Base-by-base conservation (phyloP, 2,797 vertebrate genomes). In the Peromyscus melanophrys region DNA sequence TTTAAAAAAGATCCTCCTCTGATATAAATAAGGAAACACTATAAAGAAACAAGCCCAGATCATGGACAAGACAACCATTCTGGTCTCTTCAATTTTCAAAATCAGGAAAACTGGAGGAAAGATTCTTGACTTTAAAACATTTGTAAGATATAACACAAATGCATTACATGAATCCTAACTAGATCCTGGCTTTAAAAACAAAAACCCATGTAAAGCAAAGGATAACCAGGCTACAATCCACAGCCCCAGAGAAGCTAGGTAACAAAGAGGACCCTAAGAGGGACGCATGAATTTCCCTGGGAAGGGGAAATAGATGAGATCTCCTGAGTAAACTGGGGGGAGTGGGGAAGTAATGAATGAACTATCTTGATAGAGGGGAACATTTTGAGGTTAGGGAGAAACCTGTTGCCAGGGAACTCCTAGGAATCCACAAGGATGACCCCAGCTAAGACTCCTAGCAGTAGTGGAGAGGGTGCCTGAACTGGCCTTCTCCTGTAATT, bases 121-220 rank as follows among this genome's bases (percentile, higher is more conserved):
- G 88, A 88, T 63, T 95, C 94, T 90, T 95, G 94, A 77, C 55
- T 97, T 92, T 97, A 96, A 97, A 97, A 96, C 55, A 94, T 96
- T 92, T 97, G 55, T 93, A 94, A 96, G 67, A 93, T 65, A 84
- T 71, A 97, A 95, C 63, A 85, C 95, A 97, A 95, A 94, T 88
- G 49, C 73, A 97, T 73, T 90, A 59, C 84, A 81, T 96, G 84
- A 96, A 76, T 95, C 95, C 90, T 94, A 88, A 85, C 93, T 96
- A 87, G 89, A 95, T 96, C 89, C 90, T 96, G 94, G 80, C 95
- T 97, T 97, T 57, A 96, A 87, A 93, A 91, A 40, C 49, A 71
- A 91, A 80, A 82, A 83, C 76, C 67, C 34, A 71, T 71, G n/a
- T 37, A 71, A 19, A n/a, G 67, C 34, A 71, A 37, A n/a, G 34